Percentiles rank a stretch among this genome's conserved stretches.
phyloP scores from a whole-genome alignment of 2,797 vertebrate species.

The Onychomys torridus region DNA sequence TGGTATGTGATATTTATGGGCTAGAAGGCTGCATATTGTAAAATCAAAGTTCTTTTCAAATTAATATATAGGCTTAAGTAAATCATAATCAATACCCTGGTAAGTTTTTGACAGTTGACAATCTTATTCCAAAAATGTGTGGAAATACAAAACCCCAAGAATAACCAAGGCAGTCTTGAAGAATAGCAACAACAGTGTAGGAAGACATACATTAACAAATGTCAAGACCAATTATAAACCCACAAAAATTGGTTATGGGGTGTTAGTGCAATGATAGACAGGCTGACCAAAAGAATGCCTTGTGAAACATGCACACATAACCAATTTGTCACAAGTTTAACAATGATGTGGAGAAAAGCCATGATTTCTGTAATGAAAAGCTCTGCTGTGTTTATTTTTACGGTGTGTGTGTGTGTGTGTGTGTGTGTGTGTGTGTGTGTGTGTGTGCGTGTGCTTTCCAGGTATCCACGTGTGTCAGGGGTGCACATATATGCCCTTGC shows the following conservation, averaged over 20 bases:
- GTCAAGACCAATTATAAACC: background rate
- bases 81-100: background rate
- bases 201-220: background rate
- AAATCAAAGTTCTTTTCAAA: background rate
- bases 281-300: background rate
- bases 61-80: background rate
- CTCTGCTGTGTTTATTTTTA: background rate
- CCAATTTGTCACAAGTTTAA: background rate
- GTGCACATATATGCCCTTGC: background rate
- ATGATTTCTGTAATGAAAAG: background rate
- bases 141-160: background rate
- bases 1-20: background rate
- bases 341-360: background rate
- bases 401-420: background rate
- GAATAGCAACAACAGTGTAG: background rate
- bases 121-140: conserved; percentile 33
- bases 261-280: background rate
- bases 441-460: background rate
- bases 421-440: background rate
- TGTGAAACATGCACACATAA: background rate
- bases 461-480: background rate
- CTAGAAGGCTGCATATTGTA: background rate
- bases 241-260: background rate
- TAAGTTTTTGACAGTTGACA: background rate
- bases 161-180: background rate